Conservation (phyloP, 1,140 invertebrate genomes). For the Uloborus diversus region DNA sequence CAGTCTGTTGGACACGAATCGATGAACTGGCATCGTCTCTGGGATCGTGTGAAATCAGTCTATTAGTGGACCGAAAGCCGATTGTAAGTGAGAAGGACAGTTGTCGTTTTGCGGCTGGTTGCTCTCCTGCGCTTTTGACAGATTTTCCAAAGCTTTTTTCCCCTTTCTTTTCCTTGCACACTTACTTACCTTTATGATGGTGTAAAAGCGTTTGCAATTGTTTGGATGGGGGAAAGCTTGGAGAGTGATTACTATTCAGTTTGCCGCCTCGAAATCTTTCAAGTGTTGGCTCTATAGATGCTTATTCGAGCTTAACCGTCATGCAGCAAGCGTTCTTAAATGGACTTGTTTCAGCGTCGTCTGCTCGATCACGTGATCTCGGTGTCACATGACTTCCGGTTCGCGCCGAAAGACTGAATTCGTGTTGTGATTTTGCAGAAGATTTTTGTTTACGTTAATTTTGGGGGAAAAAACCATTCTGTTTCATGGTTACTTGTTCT, state of each 20-base stretch:
- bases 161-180: neutral
- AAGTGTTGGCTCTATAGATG: conserved; percentile 4
- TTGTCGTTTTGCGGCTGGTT: conserved; percentile 47
- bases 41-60: conserved; percentile 49
- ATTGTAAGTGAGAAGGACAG: neutral
- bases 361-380: neutral
- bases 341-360: neutral
- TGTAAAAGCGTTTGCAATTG: conserved; percentile 29
- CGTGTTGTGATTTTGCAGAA: neutral
- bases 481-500: neutral
- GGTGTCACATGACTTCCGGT: neutral
- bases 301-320: neutral
- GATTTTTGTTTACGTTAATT: neutral
- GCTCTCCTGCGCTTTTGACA: neutral
- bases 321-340: conserved; percentile 2
- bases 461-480: neutral
- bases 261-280: neutral
- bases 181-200: conserved; percentile 42
- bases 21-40: conserved; percentile 36
- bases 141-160: conserved; percentile 11
- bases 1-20: conserved; percentile 43
- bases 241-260: conserved; percentile 1
- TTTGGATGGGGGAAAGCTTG: conserved; percentile 7
- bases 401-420: neutral
- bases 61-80: conserved; percentile 33